phyloP scores from a whole-genome alignment of 2,888 invertebrate genomes.

The Drosophila nr. fundita region DNA sequence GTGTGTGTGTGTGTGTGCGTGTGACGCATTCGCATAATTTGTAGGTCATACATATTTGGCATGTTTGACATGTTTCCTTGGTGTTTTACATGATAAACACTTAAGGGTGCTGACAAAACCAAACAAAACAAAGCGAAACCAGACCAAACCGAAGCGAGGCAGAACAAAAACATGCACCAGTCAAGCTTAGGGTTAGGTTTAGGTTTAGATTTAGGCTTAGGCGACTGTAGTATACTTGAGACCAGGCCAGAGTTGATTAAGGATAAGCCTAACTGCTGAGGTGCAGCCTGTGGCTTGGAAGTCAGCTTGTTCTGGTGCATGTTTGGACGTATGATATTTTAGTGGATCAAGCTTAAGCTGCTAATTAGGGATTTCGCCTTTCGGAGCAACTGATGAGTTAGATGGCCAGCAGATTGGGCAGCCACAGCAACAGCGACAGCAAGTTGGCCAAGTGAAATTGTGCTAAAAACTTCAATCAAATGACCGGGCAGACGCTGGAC shows the following conservation, averaged over 20 bases:
- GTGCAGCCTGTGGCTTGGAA: background rate
- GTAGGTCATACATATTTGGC: conserved; percentile 79
- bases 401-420: conserved; percentile 12
- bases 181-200: conserved; percentile 1
- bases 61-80: conserved; percentile 80
- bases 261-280: background rate
- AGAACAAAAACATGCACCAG: conserved; percentile 34
- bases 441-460: conserved; percentile 47
- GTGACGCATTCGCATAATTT: conserved; percentile 76
- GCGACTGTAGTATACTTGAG: background rate
- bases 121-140: background rate
- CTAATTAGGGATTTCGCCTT: conserved; percentile 29
- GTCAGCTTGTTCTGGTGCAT: background rate
- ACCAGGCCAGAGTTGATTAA: background rate
- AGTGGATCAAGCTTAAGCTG: background rate
- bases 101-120: conserved; percentile 61
- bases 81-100: conserved; percentile 80
- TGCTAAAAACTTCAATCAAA: conserved; percentile 72
- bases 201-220: background rate
- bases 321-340: background rate
- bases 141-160: background rate
- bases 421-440: conserved; percentile 4
- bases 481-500: conserved; percentile 31
- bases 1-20: conserved; percentile 24
- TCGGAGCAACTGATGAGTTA: conserved; percentile 7